Percentiles rank a stretch among this genome's conserved stretches.
Evolutionary conservation across 1,140 invertebrate species (phyloP).

Genomic region (Lasioglossum albipes): DNA sequence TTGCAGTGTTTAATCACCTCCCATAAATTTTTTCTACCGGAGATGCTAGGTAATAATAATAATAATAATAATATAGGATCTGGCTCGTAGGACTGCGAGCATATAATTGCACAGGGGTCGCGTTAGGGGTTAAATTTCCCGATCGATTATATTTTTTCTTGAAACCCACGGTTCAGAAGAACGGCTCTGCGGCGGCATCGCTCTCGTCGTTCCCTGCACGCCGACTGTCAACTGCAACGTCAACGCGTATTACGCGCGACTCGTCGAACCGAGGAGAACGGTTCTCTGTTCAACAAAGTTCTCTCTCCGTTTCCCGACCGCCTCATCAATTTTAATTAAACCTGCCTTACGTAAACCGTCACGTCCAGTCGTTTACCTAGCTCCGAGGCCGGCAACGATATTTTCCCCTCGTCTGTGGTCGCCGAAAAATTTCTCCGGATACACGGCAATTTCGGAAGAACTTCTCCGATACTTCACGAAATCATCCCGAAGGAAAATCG

Average conservation of each 20-base stretch:
- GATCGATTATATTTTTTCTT: too few relatives aligned
- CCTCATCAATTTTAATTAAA: slow-evolving; percentile 64
- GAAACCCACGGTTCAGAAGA: too few relatives aligned
- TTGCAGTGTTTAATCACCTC: too few relatives aligned
- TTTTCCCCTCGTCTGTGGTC: neutral
- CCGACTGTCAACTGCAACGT: slow-evolving; percentile 44
- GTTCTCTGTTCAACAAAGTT: slow-evolving; percentile 36
- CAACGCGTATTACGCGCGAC: slow-evolving; percentile 46
- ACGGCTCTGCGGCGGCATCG: too few relatives aligned
- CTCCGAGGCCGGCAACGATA: neutral
- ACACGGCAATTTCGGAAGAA: neutral
- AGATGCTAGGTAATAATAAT: too few relatives aligned
- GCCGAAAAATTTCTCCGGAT: slow-evolving; percentile 15
- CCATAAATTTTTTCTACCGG: too few relatives aligned
- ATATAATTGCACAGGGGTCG: too few relatives aligned
- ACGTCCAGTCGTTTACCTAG: slow-evolving; percentile 27
- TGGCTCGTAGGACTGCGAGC: too few relatives aligned
- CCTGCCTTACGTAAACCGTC: slow-evolving; percentile 49
- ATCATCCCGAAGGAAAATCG: too few relatives aligned
- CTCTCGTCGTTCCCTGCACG: neutral
- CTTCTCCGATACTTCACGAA: too few relatives aligned
- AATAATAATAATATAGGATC: too few relatives aligned
- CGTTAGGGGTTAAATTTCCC: too few relatives aligned
- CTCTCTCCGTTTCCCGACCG: neutral
- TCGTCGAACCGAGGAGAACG: slow-evolving; percentile 43